Percentiles rank a stretch among this genome's conserved stretches.
Evolutionary conservation across 1,140 invertebrate genomes (phyloP).

Genomic region (Lordiphosa stackelbergi): DNA sequence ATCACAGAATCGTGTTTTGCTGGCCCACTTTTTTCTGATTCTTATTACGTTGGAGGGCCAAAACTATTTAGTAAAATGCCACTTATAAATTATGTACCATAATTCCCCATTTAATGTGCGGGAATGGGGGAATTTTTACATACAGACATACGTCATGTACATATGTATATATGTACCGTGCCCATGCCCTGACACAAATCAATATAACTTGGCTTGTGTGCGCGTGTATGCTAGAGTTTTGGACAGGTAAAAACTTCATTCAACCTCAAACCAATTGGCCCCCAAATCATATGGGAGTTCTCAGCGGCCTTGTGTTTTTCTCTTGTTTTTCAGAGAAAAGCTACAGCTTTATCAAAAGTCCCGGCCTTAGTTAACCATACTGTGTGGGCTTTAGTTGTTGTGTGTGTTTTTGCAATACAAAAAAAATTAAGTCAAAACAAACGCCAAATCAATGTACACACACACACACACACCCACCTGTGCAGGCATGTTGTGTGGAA

Average conservation of each 20-base stretch:
- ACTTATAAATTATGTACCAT: constrained; percentile 50
- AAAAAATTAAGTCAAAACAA: constrained; percentile 58
- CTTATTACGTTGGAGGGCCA: neutral
- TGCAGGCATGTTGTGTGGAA: constrained; percentile 25
- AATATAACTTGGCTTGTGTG: constrained; percentile 12
- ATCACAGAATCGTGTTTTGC: constrained; percentile 7
- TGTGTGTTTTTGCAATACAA: constrained; percentile 30
- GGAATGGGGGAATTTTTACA: neutral
- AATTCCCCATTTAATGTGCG: constrained; percentile 32
- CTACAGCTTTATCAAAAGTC: too few species aligned
- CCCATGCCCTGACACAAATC: constrained; percentile 15
- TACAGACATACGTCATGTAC: neutral
- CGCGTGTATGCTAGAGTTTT: constrained; percentile 4
- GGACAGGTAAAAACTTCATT: neutral
- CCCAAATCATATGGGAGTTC: too few species aligned
- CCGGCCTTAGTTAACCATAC: too few species aligned
- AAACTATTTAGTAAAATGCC: constrained; percentile 30
- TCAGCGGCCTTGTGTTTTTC: constrained; percentile 3
- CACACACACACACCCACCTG: constrained; percentile 1
- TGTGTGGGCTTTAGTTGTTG: neutral
- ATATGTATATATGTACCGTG: constrained; percentile 1
- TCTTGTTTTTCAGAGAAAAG: constrained; percentile 3
- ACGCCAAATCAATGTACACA: constrained; percentile 53
- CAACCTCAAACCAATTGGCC: constrained; percentile 23
- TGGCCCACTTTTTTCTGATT: neutral